A percentile compares a stretch with the other conserved stretches of the same genome.
Evolutionary conservation across 1,140 invertebrate species (phyloP).

Genomic region (Hylyphantes graminicola): DNA sequence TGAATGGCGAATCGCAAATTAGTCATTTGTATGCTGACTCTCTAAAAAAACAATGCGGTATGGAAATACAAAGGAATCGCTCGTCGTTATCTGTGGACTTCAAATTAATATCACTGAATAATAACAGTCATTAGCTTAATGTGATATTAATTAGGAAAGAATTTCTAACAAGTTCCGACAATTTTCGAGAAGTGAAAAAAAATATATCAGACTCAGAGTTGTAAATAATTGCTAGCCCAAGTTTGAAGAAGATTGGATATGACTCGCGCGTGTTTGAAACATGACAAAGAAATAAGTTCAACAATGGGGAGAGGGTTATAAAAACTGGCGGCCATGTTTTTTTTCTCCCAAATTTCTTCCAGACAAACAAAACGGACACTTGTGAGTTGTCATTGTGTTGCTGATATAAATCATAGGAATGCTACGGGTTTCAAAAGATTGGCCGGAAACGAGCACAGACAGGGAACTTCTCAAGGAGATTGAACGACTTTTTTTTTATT

Average conservation of each 20-base stretch:
- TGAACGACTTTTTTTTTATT: background rate
- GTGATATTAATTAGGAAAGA: slow-evolving; percentile 45
- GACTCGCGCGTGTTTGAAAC: slow-evolving; percentile 2
- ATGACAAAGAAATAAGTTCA: slow-evolving; percentile 24
- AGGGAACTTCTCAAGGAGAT: slow-evolving; percentile 1
- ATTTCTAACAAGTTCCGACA: slow-evolving; percentile 8
- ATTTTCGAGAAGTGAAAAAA: background rate
- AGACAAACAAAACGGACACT: slow-evolving; percentile 20
- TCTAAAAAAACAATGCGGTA: slow-evolving; percentile 13
- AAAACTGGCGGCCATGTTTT: background rate
- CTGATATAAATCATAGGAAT: slow-evolving; percentile 54
- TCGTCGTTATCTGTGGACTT: slow-evolving; percentile 39
- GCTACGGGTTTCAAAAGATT: slow-evolving; percentile 28
- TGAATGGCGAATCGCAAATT: slow-evolving; percentile 21
- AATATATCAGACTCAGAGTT: background rate
- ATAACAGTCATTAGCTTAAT: slow-evolving; percentile 57
- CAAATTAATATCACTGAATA: slow-evolving; percentile 52
- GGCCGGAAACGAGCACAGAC: slow-evolving; percentile 25
- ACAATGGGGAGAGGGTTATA: background rate
- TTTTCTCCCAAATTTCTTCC: background rate
- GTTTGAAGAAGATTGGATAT: slow-evolving; percentile 2
- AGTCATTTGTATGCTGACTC: slow-evolving; percentile 3
- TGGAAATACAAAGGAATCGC: slow-evolving; percentile 46
- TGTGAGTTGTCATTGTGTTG: slow-evolving; percentile 39
- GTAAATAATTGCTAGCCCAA: slow-evolving; percentile 28